Base-by-base conservation (phyloP, 2,113 vertebrate genomes). In the Grammomys dolichurus region DNA sequence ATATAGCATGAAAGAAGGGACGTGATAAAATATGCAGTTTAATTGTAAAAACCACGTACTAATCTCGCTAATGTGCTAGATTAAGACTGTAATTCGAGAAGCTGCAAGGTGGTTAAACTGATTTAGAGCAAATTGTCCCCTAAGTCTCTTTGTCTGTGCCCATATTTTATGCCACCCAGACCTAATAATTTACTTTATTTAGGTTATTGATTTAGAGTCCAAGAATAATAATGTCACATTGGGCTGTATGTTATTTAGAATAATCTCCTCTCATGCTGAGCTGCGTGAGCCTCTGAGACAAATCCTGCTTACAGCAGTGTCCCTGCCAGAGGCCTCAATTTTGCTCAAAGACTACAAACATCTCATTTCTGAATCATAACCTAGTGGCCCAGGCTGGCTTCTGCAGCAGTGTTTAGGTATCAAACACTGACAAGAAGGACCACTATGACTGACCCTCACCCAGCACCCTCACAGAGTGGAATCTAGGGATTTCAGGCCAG, bases 1-100 rank as follows among this genome's bases (percentile, higher is more conserved):
- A 98, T 98, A 98, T 94, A 98, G 98, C 98, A 97, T 98, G 98
- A 98, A 98, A 97, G 97, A 93, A 98, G 95, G 98, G 98, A 97
- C 96, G 97, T 98, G 97, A 98, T 98, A 98, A 98, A 98, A 98
- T 98, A 98, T 98, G 98, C 97, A 97, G 95, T 95, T 98, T 98
- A 98, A 98, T 98, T 98, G 98, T 96, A 98, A 98, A 97, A 98
- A 76, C 72, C 97, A 93, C 94, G 92, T 98, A 98, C 98, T 98
- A 98, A 98, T 98, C 98, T 98, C 73, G 46, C 97, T 98, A 98
- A 98, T 98, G 98, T 98, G 97, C 94, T 97, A 98, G 98, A 98
- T 98, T 98, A 98, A 97, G 98, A 98, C 96, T 72, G 91, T 96
- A 94, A 96, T 96, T 94, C 51, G n/a, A 89, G 98, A 97, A 96